These are phyloP conservation scores for Drosophila nebulosa DNA, from an alignment of 1,140 invertebrate species.

Conservation along the genomic window DNA sequence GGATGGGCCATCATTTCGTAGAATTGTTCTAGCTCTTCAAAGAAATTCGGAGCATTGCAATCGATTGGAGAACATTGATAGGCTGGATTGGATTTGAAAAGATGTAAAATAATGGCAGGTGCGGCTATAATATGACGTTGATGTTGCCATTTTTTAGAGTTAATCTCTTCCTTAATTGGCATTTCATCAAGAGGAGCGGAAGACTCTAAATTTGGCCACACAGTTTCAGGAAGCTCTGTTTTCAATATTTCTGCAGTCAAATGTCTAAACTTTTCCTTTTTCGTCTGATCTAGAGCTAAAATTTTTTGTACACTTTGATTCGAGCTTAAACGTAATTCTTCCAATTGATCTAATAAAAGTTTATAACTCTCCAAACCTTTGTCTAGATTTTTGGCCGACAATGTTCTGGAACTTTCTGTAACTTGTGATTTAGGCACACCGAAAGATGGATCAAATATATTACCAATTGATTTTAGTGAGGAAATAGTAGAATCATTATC, in stretches of 20 bases:
- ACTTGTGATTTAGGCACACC: neutral
- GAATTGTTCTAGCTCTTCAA: conserved; percentile 48
- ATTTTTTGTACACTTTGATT: neutral
- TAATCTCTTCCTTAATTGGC: too few species aligned
- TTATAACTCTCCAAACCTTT: neutral
- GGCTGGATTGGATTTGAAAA: conserved; percentile 38
- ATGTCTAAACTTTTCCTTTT: neutral
- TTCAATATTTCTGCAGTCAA: too few species aligned
- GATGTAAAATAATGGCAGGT: conserved; percentile 20
- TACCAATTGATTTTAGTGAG: too few species aligned
- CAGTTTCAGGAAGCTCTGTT: too few species aligned
- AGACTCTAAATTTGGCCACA: too few species aligned
- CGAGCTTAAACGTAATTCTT: neutral
- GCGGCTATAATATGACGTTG: conserved; percentile 35
- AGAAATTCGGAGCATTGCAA: conserved; percentile 12
- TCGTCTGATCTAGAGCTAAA: neutral
- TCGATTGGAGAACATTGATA: conserved; percentile 1
- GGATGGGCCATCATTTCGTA: conserved; percentile 14
- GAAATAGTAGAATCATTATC: too few species aligned
- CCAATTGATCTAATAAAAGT: neutral
- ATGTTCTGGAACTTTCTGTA: neutral
- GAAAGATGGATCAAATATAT: neutral
- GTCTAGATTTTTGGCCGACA: neutral
- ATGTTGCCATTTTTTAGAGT: conserved; percentile 27
- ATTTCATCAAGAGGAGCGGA: too few species aligned